Base-by-base conservation (phyloP, 2,797 vertebrate species). In the Sitta carolinensis region DNA sequence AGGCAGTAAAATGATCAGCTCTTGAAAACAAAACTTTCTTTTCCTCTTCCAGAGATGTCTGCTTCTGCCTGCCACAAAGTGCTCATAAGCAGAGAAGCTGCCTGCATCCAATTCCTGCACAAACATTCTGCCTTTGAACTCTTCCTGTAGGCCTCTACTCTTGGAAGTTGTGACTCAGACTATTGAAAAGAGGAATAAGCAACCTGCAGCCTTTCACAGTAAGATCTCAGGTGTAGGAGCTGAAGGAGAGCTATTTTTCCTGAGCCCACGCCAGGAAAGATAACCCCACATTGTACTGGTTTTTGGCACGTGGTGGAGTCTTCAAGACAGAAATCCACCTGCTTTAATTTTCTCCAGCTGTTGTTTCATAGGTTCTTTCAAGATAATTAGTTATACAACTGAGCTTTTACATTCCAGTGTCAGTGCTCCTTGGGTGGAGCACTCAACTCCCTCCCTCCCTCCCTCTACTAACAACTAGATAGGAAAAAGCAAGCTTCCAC, bases 331-430 rank as follows among this genome's bases (percentile, higher is more conserved):
- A 96, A 95, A 97, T 97, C 87, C 97, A 98, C 97, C 97, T 97
- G 97, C 84, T 97, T 94, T 97, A 97, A 97, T 96, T 55, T 80
- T 89, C 74, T 70, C 95, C 96, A 97, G 95, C 95, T 97, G 96
- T 67, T 94, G 77, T 64, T 94, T 72, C 89, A 81, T 10, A 30
- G 83, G 19, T 25, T 66, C 72, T 95, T 89, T 62, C 73, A 83
- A 94, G 80, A 80, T 62, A 96, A 92, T 90, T 93, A 91, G 59
- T 94, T 93, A 91, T 63, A 93, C 80, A 85, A 85, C n/a, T 47
- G 70, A 75, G 87, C 50, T 92, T 90, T 84, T 89, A 54, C 90
- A 91, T 89, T 50, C 78, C 3, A 13, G 52, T 62, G 67, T 92
- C 89, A 91, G 47, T n/a, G 40, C 43, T 91, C 61, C 52, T 94